phyloP scores from a whole-genome alignment of 2,797 vertebrate species.

The Tenualosa ilisha region DNA sequence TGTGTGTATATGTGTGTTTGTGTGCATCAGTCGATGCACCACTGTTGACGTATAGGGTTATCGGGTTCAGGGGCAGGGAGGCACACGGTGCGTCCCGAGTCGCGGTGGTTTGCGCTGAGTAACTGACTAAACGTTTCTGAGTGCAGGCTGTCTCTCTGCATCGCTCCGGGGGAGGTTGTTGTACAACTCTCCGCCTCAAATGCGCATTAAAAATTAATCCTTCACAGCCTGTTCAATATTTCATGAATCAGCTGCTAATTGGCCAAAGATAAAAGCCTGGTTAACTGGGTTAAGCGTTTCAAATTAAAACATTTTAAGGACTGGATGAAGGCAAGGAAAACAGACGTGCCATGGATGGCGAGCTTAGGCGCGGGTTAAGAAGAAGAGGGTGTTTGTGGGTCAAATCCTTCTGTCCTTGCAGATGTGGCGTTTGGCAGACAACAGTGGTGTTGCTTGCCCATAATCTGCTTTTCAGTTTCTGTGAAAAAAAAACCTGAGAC shows the following conservation, averaged over 20 bases:
- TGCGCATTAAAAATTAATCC: constrained; percentile 58
- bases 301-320: constrained; percentile 55
- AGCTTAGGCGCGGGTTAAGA: background rate
- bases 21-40: background rate
- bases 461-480: constrained; percentile 24
- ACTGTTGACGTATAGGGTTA: constrained; percentile 22
- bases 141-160: constrained; percentile 42
- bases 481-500: background rate
- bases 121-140: constrained; percentile 43
- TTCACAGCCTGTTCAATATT: constrained; percentile 54
- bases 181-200: constrained; percentile 51
- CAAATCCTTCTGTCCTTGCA: background rate
- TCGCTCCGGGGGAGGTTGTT: constrained; percentile 48
- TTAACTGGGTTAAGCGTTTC: constrained; percentile 59
- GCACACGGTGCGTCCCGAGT: constrained; percentile 22
- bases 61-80: constrained; percentile 32
- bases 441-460: background rate
- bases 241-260: constrained; percentile 58
- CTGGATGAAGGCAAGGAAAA: constrained; percentile 31
- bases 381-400: background rate
- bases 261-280: constrained; percentile 54
- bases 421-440: background rate
- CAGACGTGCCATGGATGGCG: constrained; percentile 22
- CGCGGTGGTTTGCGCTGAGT: constrained; percentile 31
- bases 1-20: background rate